Evolutionary conservation across 2,888 invertebrate species (phyloP).

Genomic region (Lasioglossum marginatum): DNA sequence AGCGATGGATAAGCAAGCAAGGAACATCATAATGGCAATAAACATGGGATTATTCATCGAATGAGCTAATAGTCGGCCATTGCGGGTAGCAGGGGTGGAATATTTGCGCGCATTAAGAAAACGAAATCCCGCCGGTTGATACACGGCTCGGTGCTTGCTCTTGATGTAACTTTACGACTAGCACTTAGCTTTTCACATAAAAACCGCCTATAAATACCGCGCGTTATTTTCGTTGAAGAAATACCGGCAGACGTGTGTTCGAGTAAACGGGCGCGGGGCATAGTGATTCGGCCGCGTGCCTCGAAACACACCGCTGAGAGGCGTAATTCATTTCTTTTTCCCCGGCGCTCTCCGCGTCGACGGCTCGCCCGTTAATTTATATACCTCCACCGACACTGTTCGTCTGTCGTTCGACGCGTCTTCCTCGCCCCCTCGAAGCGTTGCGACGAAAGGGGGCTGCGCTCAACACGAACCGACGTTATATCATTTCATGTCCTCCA

Average conservation of each 20-base stretch:
- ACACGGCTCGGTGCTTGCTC: conserved; percentile 43
- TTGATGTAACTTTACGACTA: conserved; percentile 76
- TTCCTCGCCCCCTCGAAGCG: not conserved
- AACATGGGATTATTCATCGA: not conserved
- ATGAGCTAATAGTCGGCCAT: not conserved
- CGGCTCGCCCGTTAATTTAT: conserved; percentile 52
- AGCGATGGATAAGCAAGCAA: not conserved
- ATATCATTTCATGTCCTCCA: conserved; percentile 3
- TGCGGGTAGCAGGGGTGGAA: conserved; percentile 9
- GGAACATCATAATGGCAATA: not conserved
- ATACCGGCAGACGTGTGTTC: conserved; percentile 60
- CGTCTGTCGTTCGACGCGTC: conserved; percentile 42
- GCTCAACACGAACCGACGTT: conserved; percentile 7
- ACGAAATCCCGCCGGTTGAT: conserved; percentile 45
- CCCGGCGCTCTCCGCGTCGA: conserved; percentile 39
- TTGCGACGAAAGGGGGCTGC: conserved; percentile 12
- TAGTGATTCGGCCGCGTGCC: conserved; percentile 47
- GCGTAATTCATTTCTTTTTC: conserved; percentile 62
- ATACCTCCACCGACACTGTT: conserved; percentile 27
- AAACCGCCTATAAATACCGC: conserved; percentile 76
- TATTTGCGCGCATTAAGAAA: conserved; percentile 27
- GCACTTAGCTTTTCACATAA: conserved; percentile 75
- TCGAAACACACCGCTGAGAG: conserved; percentile 47
- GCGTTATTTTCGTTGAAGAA: conserved; percentile 74
- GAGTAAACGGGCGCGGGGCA: conserved; percentile 41